Evolutionary conservation across 1,140 invertebrate species (phyloP), one percentile per base, ranked within the genome.

Genomic region (Drosophila saltans): DNA sequence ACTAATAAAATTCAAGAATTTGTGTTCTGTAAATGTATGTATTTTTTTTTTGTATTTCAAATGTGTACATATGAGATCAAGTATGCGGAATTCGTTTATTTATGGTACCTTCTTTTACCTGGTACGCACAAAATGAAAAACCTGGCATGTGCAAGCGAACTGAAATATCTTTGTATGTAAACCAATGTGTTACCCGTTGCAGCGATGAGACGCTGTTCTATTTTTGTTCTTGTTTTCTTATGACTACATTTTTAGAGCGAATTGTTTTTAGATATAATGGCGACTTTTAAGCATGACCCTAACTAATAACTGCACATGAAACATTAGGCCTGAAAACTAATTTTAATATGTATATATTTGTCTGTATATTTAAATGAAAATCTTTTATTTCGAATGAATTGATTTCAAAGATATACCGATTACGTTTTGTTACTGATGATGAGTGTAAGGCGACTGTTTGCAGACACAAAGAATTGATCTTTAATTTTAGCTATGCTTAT

Each of bases 171-270:
- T 9, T 33, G 33, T 9, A 21, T 57, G 61, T 56, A 33, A 56
- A 69, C 30, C 6, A 11, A 36, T 60, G 24, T 48, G n/a, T 60
- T 55, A 39, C 33, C 9, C 33, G 58, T 55, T 61, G 59, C 69
- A 76, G 58, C 67, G 56, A 55, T 41, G 52, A 73, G 33, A 73
- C 56, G 16, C 41, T 45, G 7, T 68, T 64, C 45, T 73, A 76
- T 76, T 76, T 73, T 58, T 33, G 40, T 36, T 21, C 26, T 58
- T 33, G n/a, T 21, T 36, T n/a, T 64, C 16, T 41, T 48, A 68
- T 65, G 61, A 55, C 52, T 55, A 58, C 30, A 66, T 66, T 48
- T 69, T 65, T 16, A 11, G 26, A 33, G 21, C 11, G 4, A 21
- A 16, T 58, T 58, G 16, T 63, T 30, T 45, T 65, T 2, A 26